Evolutionary conservation across 2,888 invertebrate species (phyloP), one percentile per base, ranked within the genome.

Genomic region (Tetropium fuscum): DNA sequence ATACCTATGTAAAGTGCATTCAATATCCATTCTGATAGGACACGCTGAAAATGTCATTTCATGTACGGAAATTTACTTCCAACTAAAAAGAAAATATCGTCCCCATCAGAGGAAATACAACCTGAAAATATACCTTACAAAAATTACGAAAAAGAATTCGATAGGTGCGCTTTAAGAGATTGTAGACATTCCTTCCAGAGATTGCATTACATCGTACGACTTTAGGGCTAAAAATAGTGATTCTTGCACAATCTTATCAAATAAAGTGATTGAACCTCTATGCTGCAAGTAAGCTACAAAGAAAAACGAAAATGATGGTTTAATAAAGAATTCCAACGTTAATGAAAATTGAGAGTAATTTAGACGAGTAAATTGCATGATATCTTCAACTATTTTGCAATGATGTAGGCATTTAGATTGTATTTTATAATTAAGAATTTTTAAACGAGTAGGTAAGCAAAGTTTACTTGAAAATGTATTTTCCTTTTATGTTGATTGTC

Each of bases 191-290:
- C 68, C 67, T 68, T 63, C 63, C 60, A 66, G 56, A 43, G 70
- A 72, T 71, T 72, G 69, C 68, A 71, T 73, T 71, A 66, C 65
- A 43, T 67, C 65, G 68, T 68, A 68, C 67, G 68, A 64, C 69
- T 64, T 61, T 66, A 61, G 58, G 64, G 62, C 63, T 60, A 51
- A 53, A 53, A 57, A 56, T 53, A 54, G 53, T 47, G 32, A 51
- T 56, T 53, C 34, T 43, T 27, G 40, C 51, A 36, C 56, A 57
- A 54, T 30, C 38, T 56, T 58, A 61, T 64, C 59, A 58, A 57
- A 53, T 44, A 61, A 61, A 58, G 61, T 58, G 61, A 43, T 55
- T 44, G 25, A 55, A 56, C 27, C 38, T 38, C 11, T 34, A 36
- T 32, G 5, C 11, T 36, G 10, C 34, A 34, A 2, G 20, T 13